phyloP scores from a whole-genome alignment of 2,888 invertebrate species.

The Hypomecis punctinalis region DNA sequence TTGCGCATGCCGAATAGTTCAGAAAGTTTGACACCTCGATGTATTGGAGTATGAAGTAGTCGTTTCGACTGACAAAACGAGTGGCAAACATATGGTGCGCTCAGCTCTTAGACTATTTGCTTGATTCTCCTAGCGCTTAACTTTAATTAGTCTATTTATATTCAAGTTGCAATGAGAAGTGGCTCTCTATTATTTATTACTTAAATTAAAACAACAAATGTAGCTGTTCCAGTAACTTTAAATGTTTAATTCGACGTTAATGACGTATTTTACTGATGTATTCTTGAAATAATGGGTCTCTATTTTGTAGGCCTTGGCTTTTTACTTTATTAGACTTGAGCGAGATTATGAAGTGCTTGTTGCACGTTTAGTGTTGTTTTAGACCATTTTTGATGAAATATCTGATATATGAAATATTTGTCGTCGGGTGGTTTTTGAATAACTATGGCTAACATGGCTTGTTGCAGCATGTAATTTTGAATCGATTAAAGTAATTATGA shows the following conservation, averaged over 20 bases:
- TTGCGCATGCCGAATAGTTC: too few relatives aligned
- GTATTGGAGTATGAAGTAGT: too few relatives aligned
- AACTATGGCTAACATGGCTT: too few relatives aligned
- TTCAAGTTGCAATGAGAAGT: conserved; percentile 78
- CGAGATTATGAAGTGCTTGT: not conserved
- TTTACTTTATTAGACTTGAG: conserved; percentile 7
- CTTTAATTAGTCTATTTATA: conserved; percentile 80
- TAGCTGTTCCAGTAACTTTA: conserved; percentile 22
- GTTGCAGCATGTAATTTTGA: too few relatives aligned
- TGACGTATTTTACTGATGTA: conserved; percentile 23
- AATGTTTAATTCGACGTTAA: conserved; percentile 32
- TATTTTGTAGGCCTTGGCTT: conserved; percentile 11
- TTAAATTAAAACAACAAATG: conserved; percentile 33
- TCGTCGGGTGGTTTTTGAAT: too few relatives aligned
- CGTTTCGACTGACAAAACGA: too few relatives aligned
- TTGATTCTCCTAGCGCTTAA: conserved; percentile 72
- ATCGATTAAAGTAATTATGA: too few relatives aligned
- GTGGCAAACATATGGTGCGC: not conserved
- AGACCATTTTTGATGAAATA: too few relatives aligned
- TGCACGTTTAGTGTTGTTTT: not conserved
- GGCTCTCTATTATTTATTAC: conserved; percentile 74
- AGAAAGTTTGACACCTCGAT: too few relatives aligned
- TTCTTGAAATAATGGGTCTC: conserved; percentile 16
- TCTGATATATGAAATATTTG: too few relatives aligned
- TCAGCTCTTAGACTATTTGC: conserved; percentile 46